A percentile compares a stretch with the other conserved stretches of the same genome.
phyloP scores from a whole-genome alignment of 2,888 invertebrate genomes.

The Gari tellinella region DNA sequence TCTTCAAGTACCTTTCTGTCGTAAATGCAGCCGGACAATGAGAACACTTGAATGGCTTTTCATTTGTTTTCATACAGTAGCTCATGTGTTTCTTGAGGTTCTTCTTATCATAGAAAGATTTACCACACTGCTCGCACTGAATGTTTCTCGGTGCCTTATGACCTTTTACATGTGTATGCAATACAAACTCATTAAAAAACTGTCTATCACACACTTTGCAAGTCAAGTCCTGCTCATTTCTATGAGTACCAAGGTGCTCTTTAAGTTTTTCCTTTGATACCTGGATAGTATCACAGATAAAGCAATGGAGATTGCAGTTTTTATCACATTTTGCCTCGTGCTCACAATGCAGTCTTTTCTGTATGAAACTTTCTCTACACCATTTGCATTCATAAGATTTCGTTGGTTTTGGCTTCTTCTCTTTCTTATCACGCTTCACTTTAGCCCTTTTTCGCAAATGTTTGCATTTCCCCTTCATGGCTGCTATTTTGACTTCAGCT shows the following conservation, averaged over 20 bases:
- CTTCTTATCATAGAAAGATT: constrained; percentile 20
- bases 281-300: constrained; percentile 28
- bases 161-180: constrained; percentile 33
- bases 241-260: constrained; percentile 31
- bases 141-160: constrained; percentile 31
- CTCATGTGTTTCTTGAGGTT: constrained; percentile 28
- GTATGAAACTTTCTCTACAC: constrained; percentile 24
- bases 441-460: not conserved
- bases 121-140: constrained; percentile 54
- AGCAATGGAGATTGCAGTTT: constrained; percentile 32
- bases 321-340: constrained; percentile 34
- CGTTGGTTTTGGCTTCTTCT: constrained; percentile 1
- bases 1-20: constrained; percentile 22
- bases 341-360: not conserved
- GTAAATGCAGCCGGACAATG: constrained; percentile 39
- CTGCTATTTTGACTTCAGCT: no score
- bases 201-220: constrained; percentile 34
- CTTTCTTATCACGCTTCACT: not conserved
- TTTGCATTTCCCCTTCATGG: no score
- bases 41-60: constrained; percentile 20
- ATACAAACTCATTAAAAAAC: constrained; percentile 1
- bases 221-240: constrained; percentile 25
- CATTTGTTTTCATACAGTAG: constrained; percentile 30
- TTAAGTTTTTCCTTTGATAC: constrained; percentile 1
- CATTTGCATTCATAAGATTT: constrained; percentile 27